Percentiles rank a stretch among this genome's conserved stretches.
Evolutionary conservation across 2,888 invertebrate species (phyloP).

Genomic region (Eledone cirrhosa): DNA sequence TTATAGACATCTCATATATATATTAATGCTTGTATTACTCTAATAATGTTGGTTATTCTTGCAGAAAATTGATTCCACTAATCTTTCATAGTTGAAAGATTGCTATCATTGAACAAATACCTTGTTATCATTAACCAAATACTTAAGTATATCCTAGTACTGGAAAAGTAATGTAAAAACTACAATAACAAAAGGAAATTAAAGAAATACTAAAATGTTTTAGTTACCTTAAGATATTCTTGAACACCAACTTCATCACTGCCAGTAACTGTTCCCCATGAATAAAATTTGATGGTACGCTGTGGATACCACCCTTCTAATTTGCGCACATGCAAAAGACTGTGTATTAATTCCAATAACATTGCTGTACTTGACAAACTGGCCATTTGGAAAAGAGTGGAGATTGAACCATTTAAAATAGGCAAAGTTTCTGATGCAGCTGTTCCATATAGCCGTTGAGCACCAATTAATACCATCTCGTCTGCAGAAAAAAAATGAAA

Average conservation of each 20-base stretch:
- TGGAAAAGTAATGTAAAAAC: too few relatives aligned
- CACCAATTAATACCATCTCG: slow-evolving; percentile 1
- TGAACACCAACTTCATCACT: neutral
- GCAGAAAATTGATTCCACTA: too few relatives aligned
- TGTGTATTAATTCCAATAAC: slow-evolving; percentile 1
- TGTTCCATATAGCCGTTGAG: neutral
- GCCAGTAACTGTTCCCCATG: slow-evolving; percentile 8
- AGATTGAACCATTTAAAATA: neutral
- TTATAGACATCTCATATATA: too few relatives aligned
- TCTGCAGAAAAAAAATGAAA: neutral
- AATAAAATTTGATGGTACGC: slow-evolving; percentile 9
- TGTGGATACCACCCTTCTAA: slow-evolving; percentile 3
- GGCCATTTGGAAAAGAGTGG: too few relatives aligned
- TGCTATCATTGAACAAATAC: too few relatives aligned
- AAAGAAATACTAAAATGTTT: neutral
- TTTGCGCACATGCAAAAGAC: slow-evolving; percentile 4
- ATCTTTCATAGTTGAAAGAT: too few relatives aligned
- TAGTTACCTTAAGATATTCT: slow-evolving; percentile 12
- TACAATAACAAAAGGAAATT: too few relatives aligned
- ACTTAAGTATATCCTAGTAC: too few relatives aligned
- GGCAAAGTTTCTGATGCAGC: neutral
- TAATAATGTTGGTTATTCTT: too few relatives aligned
- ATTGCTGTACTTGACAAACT: neutral
- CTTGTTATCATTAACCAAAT: too few relatives aligned
- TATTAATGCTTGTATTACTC: too few relatives aligned